Evolutionary conservation across 2,888 invertebrate genomes (phyloP).

Genomic region (Aphodius sticticus): DNA sequence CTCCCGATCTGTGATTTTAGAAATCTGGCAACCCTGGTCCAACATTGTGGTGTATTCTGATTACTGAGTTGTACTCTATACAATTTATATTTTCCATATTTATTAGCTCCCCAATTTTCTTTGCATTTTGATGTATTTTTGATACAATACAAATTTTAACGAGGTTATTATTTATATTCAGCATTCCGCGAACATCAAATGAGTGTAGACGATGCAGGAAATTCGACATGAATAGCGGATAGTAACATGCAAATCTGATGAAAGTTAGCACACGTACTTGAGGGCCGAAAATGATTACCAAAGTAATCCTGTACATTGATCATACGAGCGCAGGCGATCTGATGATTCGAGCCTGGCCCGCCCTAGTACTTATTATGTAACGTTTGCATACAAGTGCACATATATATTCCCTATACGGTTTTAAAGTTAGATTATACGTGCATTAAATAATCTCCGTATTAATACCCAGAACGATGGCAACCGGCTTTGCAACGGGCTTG

Average conservation of each 20-base stretch:
- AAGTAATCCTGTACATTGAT: not conserved
- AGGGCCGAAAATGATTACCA: not conserved
- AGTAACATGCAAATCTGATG: not conserved
- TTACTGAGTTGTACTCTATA: too few species aligned
- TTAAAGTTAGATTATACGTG: constrained; percentile 20
- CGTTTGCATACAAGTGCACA: not conserved
- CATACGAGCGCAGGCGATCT: not conserved
- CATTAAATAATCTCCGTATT: constrained; percentile 18
- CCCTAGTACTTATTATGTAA: not conserved
- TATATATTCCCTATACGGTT: constrained; percentile 10
- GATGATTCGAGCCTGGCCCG: not conserved
- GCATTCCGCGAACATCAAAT: not conserved
- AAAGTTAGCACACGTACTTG: not conserved
- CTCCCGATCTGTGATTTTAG: too few species aligned
- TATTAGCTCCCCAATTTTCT: too few species aligned
- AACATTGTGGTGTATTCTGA: too few species aligned
- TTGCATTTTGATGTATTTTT: too few species aligned
- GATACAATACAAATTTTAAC: too few species aligned
- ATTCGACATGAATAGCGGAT: not conserved
- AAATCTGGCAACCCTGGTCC: too few species aligned
- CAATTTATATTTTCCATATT: too few species aligned
- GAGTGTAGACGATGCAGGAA: not conserved
- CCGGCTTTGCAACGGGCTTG: not conserved
- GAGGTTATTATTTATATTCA: too few species aligned
- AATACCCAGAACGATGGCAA: not conserved